A percentile compares a stretch with the other conserved stretches of the same genome.
Conservation (phyloP, 2,888 invertebrate genomes). For the Chironomus tentans region DNA sequence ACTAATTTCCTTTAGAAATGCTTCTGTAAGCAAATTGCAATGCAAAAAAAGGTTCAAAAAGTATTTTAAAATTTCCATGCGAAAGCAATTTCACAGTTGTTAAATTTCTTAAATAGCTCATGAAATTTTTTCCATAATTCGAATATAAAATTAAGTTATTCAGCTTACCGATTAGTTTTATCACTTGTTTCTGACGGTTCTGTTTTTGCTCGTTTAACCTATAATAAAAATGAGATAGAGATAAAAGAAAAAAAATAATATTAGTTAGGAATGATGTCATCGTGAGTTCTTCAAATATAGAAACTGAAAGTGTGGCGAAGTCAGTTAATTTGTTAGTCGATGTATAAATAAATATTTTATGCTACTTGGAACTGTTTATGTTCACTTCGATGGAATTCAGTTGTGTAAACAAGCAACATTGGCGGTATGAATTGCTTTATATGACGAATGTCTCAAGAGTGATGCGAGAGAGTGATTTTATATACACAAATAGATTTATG, state of each 20-base stretch:
- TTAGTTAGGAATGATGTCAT: background rate
- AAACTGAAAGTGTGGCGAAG: background rate
- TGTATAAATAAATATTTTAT: background rate
- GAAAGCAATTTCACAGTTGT: too few relatives aligned
- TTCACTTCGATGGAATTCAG: background rate
- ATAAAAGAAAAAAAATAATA: background rate
- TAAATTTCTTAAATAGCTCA: background rate
- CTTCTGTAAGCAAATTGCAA: too few relatives aligned
- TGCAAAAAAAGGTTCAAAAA: too few relatives aligned
- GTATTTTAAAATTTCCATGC: too few relatives aligned
- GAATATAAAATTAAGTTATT: background rate
- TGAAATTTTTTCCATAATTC: background rate
- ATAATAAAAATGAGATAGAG: constrained; percentile 38
- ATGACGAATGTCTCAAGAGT: background rate
- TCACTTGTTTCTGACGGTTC: constrained; percentile 57
- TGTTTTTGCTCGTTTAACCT: constrained; percentile 63
- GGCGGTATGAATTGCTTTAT: background rate
- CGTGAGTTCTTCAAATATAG: background rate
- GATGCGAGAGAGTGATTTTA: background rate
- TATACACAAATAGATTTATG: too few relatives aligned
- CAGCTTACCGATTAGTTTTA: constrained; percentile 53
- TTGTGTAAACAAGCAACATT: background rate
- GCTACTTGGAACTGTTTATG: background rate
- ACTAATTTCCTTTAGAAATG: too few relatives aligned
- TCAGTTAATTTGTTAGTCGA: background rate